phyloP scores from a whole-genome alignment of 64 coral and sea anemone genomes.

The Montipora foliosa region DNA sequence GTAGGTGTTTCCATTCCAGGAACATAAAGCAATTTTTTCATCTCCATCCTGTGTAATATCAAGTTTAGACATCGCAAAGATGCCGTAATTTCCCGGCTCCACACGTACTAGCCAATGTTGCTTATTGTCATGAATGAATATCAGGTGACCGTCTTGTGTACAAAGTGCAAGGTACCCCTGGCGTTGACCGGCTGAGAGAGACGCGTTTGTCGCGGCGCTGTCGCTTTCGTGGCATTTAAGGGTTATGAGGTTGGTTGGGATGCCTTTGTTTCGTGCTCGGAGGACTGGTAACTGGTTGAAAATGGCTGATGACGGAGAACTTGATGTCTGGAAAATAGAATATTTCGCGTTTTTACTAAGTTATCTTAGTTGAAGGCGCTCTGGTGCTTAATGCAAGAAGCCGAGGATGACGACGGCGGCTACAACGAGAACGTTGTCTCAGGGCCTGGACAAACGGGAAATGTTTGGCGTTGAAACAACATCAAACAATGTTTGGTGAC shows the following conservation, averaged over 20 bases:
- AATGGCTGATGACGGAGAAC: constrained; percentile 9
- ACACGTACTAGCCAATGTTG: constrained; percentile 73
- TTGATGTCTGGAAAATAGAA: neutral
- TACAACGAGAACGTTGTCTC: too few species aligned
- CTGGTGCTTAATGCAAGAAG: too few species aligned
- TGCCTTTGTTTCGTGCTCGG: constrained; percentile 21
- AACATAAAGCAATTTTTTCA: constrained; percentile 85
- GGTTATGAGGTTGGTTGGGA: neutral
- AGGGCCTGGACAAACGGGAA: too few species aligned
- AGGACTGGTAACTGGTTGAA: constrained; percentile 14
- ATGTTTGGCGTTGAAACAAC: too few species aligned
- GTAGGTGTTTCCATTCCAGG: constrained; percentile 87
- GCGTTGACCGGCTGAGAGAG: neutral
- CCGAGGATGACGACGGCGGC: too few species aligned
- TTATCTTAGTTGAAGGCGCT: too few species aligned
- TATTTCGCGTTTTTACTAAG: neutral
- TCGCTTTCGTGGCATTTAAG: neutral
- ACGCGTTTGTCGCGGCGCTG: neutral
- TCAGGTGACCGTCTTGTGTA: constrained; percentile 79
- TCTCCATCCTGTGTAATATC: constrained; percentile 85
- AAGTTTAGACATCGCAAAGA: constrained; percentile 86
- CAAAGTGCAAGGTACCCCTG: constrained; percentile 70
- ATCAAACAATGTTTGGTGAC: too few species aligned
- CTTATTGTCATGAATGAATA: constrained; percentile 52
- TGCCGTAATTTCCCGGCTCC: constrained; percentile 45